Evolutionary conservation across 2,888 invertebrate genomes (phyloP), one percentile per base, ranked within the genome.

Genomic region (Andrena trimmerana): DNA sequence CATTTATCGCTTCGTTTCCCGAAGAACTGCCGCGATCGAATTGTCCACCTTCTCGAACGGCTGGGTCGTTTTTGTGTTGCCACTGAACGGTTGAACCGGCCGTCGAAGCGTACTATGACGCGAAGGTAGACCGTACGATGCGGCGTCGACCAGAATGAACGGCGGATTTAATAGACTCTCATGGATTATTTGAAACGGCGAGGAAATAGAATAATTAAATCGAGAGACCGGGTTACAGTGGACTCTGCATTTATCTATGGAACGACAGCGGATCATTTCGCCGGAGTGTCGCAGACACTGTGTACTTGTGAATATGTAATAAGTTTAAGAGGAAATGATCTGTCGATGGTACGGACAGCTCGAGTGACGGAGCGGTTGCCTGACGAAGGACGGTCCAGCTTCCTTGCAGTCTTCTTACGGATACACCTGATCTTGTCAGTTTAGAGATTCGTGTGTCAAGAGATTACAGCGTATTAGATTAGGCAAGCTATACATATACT

Each of bases 1-100:
- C 80, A 60, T 79, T 80, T 70, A 80, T 70, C 65, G 80, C 48
- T 50, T 16, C 20, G 29, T 36, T 57, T 54, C n/a, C 62, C 62
- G n/a, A 81, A 62, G 62, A 72, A 80, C 31, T 13, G 54, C 13
- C 5, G 33, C 52, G 29, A 54, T 62, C 33, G 20, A 67, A 67
- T 67, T 60, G 48, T 27, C 3, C 16, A 29, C 48, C 65, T 33
- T 54, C 33, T 67, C 57, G 36, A 16, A 16, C 42, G 42, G 42
- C 16, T 57, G 57, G 24, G 10, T 8, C 27, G 33, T 31, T 65
- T 65, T 13, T 65, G 59, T 29, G 59, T 59, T 8, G 52, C 13
- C 52, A 65, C 36, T 31, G n/a, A 52, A 27, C 24, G 62, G 50
- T 27, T 3, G 5, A 36, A 16, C 70, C 33, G 8, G 36, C 33